Evolutionary conservation across 2,797 vertebrate genomes (phyloP).

Genomic region (Adelosebastes latens): DNA sequence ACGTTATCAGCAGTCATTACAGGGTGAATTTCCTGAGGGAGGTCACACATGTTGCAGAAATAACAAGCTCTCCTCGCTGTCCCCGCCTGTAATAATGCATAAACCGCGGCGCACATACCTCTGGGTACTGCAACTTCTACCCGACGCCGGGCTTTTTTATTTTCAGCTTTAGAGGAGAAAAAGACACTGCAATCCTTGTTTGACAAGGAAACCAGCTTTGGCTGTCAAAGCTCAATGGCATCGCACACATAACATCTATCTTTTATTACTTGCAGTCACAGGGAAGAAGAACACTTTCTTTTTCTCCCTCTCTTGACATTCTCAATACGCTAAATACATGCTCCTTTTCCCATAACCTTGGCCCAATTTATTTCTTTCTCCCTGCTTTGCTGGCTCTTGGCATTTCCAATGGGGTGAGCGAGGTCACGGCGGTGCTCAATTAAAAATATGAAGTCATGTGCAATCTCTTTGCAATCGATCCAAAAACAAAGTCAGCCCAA

Average conservation of each 20-base stretch:
- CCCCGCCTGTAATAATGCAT: conserved; percentile 58
- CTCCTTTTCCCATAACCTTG: conserved; percentile 74
- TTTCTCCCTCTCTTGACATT: background rate
- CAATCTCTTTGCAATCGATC: conserved; percentile 75
- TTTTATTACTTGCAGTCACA: conserved; percentile 46
- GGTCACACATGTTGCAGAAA: conserved; percentile 62
- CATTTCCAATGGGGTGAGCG: conserved; percentile 58
- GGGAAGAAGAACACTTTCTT: conserved; percentile 20
- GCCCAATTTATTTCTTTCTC: conserved; percentile 70
- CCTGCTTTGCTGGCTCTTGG: conserved; percentile 57
- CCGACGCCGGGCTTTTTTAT: conserved; percentile 21
- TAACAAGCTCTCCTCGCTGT: conserved; percentile 61
- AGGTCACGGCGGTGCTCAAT: conserved; percentile 77
- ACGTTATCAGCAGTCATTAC: conserved; percentile 48
- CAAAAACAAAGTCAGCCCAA: conserved; percentile 82
- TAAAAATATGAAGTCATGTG: conserved; percentile 77
- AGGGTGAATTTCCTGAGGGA: conserved; percentile 47
- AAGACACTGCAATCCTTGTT: conserved; percentile 52
- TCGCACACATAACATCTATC: conserved; percentile 43
- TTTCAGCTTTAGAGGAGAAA: conserved; percentile 38
- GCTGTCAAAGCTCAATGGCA: conserved; percentile 48
- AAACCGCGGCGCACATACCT: conserved; percentile 35
- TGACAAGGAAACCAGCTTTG: conserved; percentile 55
- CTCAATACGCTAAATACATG: conserved; percentile 54
- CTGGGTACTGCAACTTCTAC: conserved; percentile 35